Percentiles rank a stretch among this genome's conserved stretches.
Evolutionary conservation across 2,797 vertebrate genomes (phyloP).

Genomic region (Scolopax bukidnonensis): DNA sequence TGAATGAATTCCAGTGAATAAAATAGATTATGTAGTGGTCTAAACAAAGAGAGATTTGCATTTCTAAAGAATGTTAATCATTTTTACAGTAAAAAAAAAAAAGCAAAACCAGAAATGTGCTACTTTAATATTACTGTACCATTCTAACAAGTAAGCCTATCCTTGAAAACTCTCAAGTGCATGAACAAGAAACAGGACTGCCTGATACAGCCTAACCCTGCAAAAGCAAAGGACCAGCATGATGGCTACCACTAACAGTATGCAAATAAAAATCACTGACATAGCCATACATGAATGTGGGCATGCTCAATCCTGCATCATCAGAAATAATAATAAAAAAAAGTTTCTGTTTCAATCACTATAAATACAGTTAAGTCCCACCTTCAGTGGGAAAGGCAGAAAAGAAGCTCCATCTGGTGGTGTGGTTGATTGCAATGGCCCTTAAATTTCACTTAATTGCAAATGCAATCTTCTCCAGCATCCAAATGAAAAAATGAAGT

Average conservation of each 20-base stretch:
- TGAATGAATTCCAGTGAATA: neutral
- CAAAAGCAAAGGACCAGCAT: neutral
- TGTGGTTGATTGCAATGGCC: constrained; percentile 7
- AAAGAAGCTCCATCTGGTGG: constrained; percentile 58
- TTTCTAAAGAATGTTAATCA: neutral
- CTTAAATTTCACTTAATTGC: neutral
- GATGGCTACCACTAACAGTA: neutral
- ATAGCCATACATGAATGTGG: neutral
- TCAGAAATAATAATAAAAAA: neutral
- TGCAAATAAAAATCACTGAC: neutral
- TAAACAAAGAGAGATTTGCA: neutral
- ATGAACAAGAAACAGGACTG: neutral
- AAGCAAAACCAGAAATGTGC: rapidly evolving
- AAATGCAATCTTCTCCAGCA: neutral
- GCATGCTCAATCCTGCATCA: neutral
- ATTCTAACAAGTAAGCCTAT: neutral
- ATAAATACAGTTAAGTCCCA: neutral
- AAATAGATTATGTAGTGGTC: neutral
- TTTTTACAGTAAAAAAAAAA: neutral
- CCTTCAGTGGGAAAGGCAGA: constrained; percentile 19
- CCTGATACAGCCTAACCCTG: neutral
- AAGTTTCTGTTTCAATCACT: neutral
- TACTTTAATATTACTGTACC: neutral
- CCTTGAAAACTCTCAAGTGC: neutral
- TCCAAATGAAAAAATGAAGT: neutral